These are phyloP conservation scores for Tetragonula carbonaria DNA, from an alignment of 2,888 invertebrate species.

Conservation along the genomic window DNA sequence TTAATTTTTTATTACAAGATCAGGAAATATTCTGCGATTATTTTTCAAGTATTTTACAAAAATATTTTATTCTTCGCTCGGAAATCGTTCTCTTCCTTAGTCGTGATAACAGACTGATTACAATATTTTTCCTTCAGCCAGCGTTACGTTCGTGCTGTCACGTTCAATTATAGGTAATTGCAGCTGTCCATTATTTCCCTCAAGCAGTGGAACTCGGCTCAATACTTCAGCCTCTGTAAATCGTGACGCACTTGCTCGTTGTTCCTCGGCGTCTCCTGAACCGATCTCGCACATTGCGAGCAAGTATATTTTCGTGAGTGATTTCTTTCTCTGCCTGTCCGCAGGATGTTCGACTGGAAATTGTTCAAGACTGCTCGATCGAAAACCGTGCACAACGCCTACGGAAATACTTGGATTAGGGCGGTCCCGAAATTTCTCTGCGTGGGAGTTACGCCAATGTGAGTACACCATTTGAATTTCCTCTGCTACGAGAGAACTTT, in stretches of 20 bases:
- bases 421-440: neutral
- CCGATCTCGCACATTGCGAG: neutral
- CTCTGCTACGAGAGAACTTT: too few relatives aligned
- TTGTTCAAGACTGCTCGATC: conserved; percentile 7
- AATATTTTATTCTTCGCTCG: neutral
- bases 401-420: conserved; percentile 5
- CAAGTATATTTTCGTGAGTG: neutral
- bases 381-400: neutral
- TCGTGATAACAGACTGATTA: neutral
- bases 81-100: too few relatives aligned
- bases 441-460: conserved; percentile 15
- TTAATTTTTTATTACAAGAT: too few relatives aligned
- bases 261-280: conserved; percentile 2
- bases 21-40: too few relatives aligned
- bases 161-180: conserved; percentile 39
- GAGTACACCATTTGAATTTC: conserved; percentile 7
- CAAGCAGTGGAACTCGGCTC: conserved; percentile 18
- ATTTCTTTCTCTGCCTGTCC: too few relatives aligned
- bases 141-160: conserved; percentile 8
- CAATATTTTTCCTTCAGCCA: conserved; percentile 7
- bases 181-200: conserved; percentile 52
- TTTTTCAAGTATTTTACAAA: neutral
- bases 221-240: conserved; percentile 17
- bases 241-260: neutral
- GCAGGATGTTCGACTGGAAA: conserved; percentile 33